Evolutionary conservation across 2,113 vertebrate genomes (phyloP).

Genomic region (Lepisosteus osseus): DNA sequence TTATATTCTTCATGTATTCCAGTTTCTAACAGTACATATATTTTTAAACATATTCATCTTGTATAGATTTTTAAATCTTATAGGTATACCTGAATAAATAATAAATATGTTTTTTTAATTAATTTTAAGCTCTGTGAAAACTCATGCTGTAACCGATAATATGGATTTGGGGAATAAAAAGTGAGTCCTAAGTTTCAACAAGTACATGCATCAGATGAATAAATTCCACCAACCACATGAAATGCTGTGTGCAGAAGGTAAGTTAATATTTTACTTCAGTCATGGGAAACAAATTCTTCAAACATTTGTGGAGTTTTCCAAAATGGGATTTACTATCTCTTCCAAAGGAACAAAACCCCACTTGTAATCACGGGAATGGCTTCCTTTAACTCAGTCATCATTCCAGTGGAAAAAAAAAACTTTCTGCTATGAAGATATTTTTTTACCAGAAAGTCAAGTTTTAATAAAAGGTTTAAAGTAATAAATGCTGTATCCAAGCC

Average conservation of each 20-base stretch:
- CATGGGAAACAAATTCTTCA: conserved; percentile 54
- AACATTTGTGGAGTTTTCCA: conserved; percentile 53
- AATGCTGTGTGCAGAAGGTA: conserved; percentile 20
- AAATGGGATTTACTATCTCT: conserved; percentile 39
- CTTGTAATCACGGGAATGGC: too few relatives aligned
- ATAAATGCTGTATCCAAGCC: too few relatives aligned
- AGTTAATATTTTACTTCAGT: conserved; percentile 59
- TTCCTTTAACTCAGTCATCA: neutral
- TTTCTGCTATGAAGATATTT: too few relatives aligned
- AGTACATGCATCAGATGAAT: conserved; percentile 16
- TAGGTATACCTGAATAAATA: conserved; percentile 19
- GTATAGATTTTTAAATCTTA: conserved; percentile 8
- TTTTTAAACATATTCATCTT: conserved; percentile 8
- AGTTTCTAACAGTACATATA: neutral
- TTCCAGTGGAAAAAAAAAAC: too few relatives aligned
- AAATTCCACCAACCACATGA: conserved; percentile 25
- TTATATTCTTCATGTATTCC: neutral
- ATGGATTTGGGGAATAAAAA: conserved; percentile 21
- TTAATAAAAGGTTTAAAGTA: too few relatives aligned
- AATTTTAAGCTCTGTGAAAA: neutral
- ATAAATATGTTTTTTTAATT: conserved; percentile 14
- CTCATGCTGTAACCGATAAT: conserved; percentile 10
- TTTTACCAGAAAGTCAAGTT: too few relatives aligned
- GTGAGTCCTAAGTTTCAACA: neutral
- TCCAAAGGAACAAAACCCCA: conserved; percentile 26